Evolutionary conservation across 1,140 invertebrate genomes (phyloP), one percentile per base, ranked within the genome.

Genomic region (Archivesica marissinica): DNA sequence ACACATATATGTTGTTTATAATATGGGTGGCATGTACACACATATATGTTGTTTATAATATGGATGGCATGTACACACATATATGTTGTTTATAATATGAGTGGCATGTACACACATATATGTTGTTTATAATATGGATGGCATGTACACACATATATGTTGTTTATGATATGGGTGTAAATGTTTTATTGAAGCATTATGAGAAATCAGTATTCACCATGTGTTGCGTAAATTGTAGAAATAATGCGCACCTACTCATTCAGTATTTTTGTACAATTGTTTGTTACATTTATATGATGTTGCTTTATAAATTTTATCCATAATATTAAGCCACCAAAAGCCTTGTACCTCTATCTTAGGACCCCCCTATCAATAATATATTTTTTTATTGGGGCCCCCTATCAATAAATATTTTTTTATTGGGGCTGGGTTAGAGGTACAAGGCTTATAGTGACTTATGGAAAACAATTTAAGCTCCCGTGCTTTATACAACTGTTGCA

Each of bases 181-280:
- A 30, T 17, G 59, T 64, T 64, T 2, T 64, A 20, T 64, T 17
- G 38, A 64, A 33, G n/a, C 28, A 64, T 33, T 33, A 64, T 64
- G 30, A 35, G 23, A 17, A 35, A 59, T 59, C 59, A 64, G 59
- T 64, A 64, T 64, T 64, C 59, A 64, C 59, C 28, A 35, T 64
- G 59, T 64, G n/a, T 64, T 64, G 59, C 38, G 30, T 35, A 13
- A 64, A 64, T 64, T 64, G 33, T 64, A 20, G 2, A 64, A 35
- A 52, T 15, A 33, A 64, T 20, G 30, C 33, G 59, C 38, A 35
- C 38, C 38, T 64, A 17, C 59, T 59, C 9, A 28, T 20, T 59
- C 9, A n/a, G 20, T 59, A 59, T 59, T 28, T 59, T 59, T 28
- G 25, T 59, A 28, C 25, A 59, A 20, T 35, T 64, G 33, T 64